phyloP scores from a whole-genome alignment of 2,888 invertebrate species.

The Drosophila putrida region DNA sequence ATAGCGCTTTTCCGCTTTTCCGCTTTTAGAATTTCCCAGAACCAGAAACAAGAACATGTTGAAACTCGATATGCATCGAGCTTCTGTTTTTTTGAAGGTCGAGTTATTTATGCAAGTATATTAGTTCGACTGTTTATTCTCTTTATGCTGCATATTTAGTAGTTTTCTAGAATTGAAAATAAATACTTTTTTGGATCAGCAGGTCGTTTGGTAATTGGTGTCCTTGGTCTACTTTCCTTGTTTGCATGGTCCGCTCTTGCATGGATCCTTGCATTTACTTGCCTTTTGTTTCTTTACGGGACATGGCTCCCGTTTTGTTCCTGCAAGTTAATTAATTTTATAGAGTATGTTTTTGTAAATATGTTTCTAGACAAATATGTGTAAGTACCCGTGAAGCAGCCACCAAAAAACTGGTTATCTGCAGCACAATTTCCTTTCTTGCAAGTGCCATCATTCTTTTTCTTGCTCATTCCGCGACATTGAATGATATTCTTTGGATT shows the following conservation, averaged over 20 bases:
- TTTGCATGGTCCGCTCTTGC: conserved; percentile 40
- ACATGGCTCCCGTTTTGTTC: not conserved
- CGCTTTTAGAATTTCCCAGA: too few relatives aligned
- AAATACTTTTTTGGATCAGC: not conserved
- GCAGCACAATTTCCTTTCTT: conserved; percentile 8
- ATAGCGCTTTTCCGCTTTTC: too few relatives aligned
- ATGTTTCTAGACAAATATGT: too few relatives aligned
- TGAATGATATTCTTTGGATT: conserved; percentile 13
- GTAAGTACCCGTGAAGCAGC: conserved; percentile 42
- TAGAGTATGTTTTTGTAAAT: not conserved
- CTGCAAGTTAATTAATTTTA: not conserved
- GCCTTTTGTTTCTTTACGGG: conserved; percentile 8
- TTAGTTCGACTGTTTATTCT: not conserved
- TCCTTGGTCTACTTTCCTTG: conserved; percentile 8
- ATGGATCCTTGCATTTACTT: conserved; percentile 18
- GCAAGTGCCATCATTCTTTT: conserved; percentile 8
- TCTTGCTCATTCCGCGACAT: conserved; percentile 22
- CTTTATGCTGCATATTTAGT: not conserved
- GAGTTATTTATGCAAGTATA: not conserved
- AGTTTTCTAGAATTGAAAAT: not conserved
- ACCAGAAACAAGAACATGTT: too few relatives aligned
- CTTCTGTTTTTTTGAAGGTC: not conserved
- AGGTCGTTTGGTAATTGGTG: conserved; percentile 14
- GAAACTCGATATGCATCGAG: too few relatives aligned
- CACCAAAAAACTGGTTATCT: conserved; percentile 31